Base-by-base conservation (phyloP, 1,140 invertebrate genomes). In the Radopholus similis region DNA sequence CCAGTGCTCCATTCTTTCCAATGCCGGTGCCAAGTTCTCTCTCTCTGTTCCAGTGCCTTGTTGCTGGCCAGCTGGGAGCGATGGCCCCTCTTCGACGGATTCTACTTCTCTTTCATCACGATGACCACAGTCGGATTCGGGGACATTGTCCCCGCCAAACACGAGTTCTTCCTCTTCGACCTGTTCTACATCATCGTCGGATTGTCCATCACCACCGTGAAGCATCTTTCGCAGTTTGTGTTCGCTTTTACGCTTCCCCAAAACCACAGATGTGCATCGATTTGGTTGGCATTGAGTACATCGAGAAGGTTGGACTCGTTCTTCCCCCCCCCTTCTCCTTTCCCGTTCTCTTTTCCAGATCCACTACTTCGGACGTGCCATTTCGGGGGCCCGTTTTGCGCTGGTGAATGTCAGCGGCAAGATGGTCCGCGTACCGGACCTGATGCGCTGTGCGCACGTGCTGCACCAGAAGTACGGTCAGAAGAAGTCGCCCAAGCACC, bases 241-340 rank as follows among this genome's bases (percentile, higher is more conserved):
- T 13, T 21, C 26, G 15, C 21, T 26, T 60, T 60, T 2, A 44
- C 32, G 58, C n/a, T 62, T 62, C 37, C 37, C 59, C 6, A 62
- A 68, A 57, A 82, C 74, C 6, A 81, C 79, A 11, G n/a, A 81
- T 81, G 79, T 82, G 81, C 57, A 81, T 81, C 57, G 79, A 81
- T 56, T 57, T 81, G 23, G 81, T 82, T n/a, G 79, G 79, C 15
- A 74, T 83, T 54, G 80, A 81, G 63, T 81, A 81, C 66, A 81
- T 81, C 35, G 59, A 76, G 51, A 81, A 81, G 59, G 59, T 62
- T 9, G 2, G 6, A 49, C 21, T 8, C 47, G 30, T 23, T 11
- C 42, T 60, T 60, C 56, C 3, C 15, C n/a, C n/a, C n/a, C 26
- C 15, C 26, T 11, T 28, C 11, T 60, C 34, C 18, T 26, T 21